Conservation (phyloP, 2,113 vertebrate species). For the Platysteira castanea region DNA sequence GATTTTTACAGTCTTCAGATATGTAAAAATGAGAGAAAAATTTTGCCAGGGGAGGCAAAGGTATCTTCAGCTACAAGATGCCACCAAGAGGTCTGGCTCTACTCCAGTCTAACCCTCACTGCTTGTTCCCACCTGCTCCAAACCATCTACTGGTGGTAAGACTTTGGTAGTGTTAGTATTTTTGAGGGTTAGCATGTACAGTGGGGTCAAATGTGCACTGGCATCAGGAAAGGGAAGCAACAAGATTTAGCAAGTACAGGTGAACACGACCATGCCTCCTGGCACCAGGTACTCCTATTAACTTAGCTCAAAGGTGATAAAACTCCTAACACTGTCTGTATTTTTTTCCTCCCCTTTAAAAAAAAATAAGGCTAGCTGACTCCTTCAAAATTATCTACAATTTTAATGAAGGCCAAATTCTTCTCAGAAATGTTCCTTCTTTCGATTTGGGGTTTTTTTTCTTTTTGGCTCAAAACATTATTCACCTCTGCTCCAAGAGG, state of each 20-base stretch:
- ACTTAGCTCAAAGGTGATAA: not conserved
- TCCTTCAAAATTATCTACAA: not conserved
- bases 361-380: not conserved
- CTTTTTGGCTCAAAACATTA: not conserved
- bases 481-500: not conserved
- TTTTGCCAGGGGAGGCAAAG: not conserved
- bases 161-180: not conserved
- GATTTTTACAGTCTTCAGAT: not conserved
- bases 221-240: not conserved
- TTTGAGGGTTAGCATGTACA: not conserved
- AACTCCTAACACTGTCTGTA: not conserved
- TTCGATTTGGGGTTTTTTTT: not conserved
- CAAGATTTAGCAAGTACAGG: not conserved
- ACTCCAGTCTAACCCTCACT: not conserved
- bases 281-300: not conserved
- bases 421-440: not conserved
- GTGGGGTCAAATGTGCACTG: not conserved
- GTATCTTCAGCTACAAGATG: not conserved
- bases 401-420: not conserved
- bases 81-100: not conserved
- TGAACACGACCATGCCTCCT: not conserved
- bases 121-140: not conserved
- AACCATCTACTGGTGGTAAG: not conserved
- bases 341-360: no score
- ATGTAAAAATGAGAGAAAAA: not conserved